Percentiles rank a stretch among this genome's conserved stretches.
phyloP scores from a whole-genome alignment of 1,140 invertebrate species.

The Forficula auricularia region DNA sequence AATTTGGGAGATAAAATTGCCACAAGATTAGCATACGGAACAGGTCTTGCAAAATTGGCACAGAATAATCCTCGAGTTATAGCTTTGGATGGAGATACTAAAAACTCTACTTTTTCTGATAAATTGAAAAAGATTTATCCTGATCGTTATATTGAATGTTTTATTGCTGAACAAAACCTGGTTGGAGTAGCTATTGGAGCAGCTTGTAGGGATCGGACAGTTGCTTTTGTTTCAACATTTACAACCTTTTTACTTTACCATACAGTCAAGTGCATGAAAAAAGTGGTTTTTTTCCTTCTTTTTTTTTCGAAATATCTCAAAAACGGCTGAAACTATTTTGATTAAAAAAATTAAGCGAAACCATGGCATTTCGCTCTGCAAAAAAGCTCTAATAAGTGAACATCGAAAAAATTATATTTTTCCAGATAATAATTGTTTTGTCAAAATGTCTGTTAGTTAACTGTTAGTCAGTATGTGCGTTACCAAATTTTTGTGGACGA shows the following conservation, averaged over 20 bases:
- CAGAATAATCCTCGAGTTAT: conserved; percentile 69
- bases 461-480: too few species aligned
- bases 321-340: too few species aligned
- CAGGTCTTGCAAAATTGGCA: conserved; percentile 75
- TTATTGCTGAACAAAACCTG: conserved; percentile 96
- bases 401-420: too few species aligned
- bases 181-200: conserved; percentile 91
- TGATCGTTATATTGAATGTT: conserved; percentile 86
- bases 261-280: too few species aligned
- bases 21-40: conserved; percentile 87
- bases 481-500: too few species aligned
- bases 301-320: too few species aligned
- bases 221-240: conserved; percentile 91
- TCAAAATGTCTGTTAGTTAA: too few species aligned
- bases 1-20: conserved; percentile 65
- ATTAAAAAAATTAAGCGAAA: too few species aligned
- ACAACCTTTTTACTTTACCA: conserved; percentile 97
- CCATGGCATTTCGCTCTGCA: too few species aligned
- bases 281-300: too few species aligned
- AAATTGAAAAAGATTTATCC: conserved; percentile 62
- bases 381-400: too few species aligned
- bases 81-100: conserved; percentile 89
- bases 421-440: too few species aligned
- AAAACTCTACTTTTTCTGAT: conserved; percentile 94
- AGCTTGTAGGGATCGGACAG: conserved; percentile 69